A percentile compares a stretch with the other conserved stretches of the same genome.
Evolutionary conservation across 2,888 invertebrate genomes (phyloP).

Genomic region (Drosophila kambysellisi): DNA sequence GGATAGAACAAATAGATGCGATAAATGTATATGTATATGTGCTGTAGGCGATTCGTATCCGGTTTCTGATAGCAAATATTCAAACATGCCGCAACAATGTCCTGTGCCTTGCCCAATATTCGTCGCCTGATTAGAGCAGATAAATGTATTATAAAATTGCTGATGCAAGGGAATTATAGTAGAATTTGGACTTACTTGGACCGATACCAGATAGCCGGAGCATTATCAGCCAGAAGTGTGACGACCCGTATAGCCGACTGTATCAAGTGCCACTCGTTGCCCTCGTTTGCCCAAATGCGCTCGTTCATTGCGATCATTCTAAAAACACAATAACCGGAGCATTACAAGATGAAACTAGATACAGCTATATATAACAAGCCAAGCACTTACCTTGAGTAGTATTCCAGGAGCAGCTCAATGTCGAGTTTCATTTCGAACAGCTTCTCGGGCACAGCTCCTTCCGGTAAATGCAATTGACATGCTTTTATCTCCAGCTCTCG

Average conservation of each 20-base stretch:
- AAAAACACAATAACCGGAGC: neutral
- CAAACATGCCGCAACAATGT: conserved; percentile 90
- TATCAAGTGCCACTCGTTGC: conserved; percentile 94
- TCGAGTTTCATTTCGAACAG: conserved; percentile 92
- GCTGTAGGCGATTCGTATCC: conserved; percentile 88
- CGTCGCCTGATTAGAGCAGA: conserved; percentile 86
- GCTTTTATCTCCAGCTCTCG: conserved; percentile 92
- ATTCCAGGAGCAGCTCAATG: conserved; percentile 91
- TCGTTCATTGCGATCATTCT: conserved; percentile 93
- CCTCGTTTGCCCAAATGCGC: conserved; percentile 93
- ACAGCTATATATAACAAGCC: neutral
- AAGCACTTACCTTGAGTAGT: conserved; percentile 88
- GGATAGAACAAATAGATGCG: conserved; percentile 23
- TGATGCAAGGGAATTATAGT: too few relatives aligned
- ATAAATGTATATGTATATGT: conserved; percentile 53
- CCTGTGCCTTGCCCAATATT: conserved; percentile 90
- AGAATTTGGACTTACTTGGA: conserved; percentile 75
- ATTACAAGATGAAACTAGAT: neutral
- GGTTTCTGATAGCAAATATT: conserved; percentile 91
- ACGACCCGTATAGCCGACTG: conserved; percentile 91
- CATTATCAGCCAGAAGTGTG: conserved; percentile 88
- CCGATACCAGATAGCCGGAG: conserved; percentile 86
- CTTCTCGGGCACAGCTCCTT: conserved; percentile 91
- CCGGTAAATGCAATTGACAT: conserved; percentile 90
- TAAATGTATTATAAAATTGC: neutral